Conservation (phyloP, 2,113 vertebrate genomes). For the Carassius carassius region DNA sequence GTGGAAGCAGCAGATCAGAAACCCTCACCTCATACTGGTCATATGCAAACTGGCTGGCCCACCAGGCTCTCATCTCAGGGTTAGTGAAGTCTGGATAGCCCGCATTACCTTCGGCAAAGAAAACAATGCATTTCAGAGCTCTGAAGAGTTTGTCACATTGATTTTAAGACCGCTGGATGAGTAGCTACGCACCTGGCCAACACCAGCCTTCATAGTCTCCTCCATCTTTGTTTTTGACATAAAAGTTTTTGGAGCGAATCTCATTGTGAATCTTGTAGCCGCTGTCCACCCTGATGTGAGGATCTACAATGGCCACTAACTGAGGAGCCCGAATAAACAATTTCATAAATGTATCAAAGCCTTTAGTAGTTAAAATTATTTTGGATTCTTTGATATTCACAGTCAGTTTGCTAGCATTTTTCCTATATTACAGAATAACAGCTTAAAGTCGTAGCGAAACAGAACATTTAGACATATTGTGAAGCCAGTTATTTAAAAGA, state of each 20-base stretch:
- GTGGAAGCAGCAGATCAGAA: background rate
- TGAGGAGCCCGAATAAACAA: constrained; percentile 53
- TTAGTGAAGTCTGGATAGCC: constrained; percentile 89
- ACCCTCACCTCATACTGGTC: constrained; percentile 84
- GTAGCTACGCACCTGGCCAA: constrained; percentile 83
- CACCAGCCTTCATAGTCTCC: constrained; percentile 94
- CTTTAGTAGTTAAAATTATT: no score
- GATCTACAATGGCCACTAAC: constrained; percentile 94
- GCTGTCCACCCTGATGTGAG: constrained; percentile 91
- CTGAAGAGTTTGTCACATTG: background rate
- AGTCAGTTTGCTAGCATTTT: no score
- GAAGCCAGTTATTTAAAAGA: background rate
- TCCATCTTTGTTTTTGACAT: constrained; percentile 87
- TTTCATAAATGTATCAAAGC: no score
- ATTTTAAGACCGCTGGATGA: background rate
- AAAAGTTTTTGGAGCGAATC: constrained; percentile 79
- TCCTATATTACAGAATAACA: no score
- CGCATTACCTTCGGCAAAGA: constrained; percentile 76
- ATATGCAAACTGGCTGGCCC: constrained; percentile 86
- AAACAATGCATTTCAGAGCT: background rate
- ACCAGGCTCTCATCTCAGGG: constrained; percentile 84
- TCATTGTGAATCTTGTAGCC: constrained; percentile 86
- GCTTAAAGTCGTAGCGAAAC: no score
- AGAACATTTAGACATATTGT: no score
- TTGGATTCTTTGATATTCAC: no score